A percentile compares a stretch with the other conserved stretches of the same genome.
phyloP scores from a whole-genome alignment of 2,888 invertebrate genomes.

The Pterostichus madidus region DNA sequence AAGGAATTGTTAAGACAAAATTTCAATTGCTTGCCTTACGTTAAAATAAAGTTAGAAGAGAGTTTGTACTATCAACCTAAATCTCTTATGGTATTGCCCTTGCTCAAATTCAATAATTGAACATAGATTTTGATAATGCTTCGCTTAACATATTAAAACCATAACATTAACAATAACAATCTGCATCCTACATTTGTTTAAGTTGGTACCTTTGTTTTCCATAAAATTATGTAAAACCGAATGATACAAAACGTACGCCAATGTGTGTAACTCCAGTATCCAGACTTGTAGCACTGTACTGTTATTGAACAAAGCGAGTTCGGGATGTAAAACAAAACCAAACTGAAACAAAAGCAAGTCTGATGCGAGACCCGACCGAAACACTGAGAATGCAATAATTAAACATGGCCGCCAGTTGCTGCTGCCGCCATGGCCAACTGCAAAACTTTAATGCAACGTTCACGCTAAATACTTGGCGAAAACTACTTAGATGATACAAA shows the following conservation, averaged over 20 bases:
- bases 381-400: constrained; percentile 59
- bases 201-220: no score
- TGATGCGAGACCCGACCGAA: constrained; percentile 22
- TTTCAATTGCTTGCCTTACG: no score
- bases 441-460: constrained; percentile 55
- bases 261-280: constrained; percentile 12
- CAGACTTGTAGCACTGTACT: constrained; percentile 27
- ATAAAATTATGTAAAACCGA: background rate
- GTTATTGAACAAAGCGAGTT: constrained; percentile 50
- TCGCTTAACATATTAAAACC: no score
- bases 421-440: constrained; percentile 28
- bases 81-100: no score
- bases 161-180: background rate
- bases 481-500: constrained; percentile 17
- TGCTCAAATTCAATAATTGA: no score
- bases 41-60: no score
- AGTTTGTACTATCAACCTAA: no score
- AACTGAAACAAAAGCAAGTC: constrained; percentile 54
- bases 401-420: constrained; percentile 49
- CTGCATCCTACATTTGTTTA: no score
- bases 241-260: constrained; percentile 13
- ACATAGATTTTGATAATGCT: no score
- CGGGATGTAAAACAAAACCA: constrained; percentile 51
- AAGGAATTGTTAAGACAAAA: no score
- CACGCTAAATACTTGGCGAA: constrained; percentile 28